phyloP scores from a whole-genome alignment of 2,113 vertebrate genomes.

The Canis aureus region DNA sequence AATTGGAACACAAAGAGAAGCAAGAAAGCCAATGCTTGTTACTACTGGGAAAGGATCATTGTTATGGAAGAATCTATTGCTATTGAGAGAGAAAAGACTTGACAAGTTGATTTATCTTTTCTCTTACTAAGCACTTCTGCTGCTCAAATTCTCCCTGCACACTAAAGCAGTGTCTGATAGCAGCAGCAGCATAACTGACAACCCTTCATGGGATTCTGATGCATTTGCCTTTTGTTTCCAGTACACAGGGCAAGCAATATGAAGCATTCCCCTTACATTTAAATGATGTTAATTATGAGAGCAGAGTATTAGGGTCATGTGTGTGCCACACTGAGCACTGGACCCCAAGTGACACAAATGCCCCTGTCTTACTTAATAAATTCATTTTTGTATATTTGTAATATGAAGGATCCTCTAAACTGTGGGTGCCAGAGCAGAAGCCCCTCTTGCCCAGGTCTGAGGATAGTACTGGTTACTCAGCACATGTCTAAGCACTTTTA shows the following conservation, averaged over 20 bases:
- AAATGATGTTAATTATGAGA: slow-evolving; percentile 3
- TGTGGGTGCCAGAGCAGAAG: background rate
- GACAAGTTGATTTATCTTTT: slow-evolving; percentile 58
- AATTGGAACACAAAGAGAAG: slow-evolving; percentile 35
- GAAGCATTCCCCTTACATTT: background rate
- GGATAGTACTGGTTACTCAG: background rate
- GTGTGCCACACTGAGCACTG: background rate
- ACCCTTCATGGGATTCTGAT: background rate
- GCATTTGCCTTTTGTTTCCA: slow-evolving; percentile 46
- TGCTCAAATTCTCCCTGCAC: slow-evolving; percentile 8
- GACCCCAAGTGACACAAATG: background rate
- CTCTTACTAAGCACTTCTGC: slow-evolving; percentile 54
- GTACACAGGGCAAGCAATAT: background rate
- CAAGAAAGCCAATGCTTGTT: slow-evolving; percentile 32
- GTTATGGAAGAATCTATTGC: slow-evolving; percentile 39
- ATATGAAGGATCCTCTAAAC: background rate
- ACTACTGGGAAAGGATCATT: slow-evolving; percentile 3
- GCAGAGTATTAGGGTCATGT: background rate
- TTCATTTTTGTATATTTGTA: slow-evolving; percentile 31
- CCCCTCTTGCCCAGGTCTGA: background rate
- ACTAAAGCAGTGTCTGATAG: slow-evolving; percentile 17
- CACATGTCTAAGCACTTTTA: background rate
- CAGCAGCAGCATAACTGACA: background rate
- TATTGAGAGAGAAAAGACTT: slow-evolving; percentile 52
- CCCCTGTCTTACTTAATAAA: background rate